Evolutionary conservation across 2,113 vertebrate species (phyloP).

Genomic region (Thamnophis sirtalis): DNA sequence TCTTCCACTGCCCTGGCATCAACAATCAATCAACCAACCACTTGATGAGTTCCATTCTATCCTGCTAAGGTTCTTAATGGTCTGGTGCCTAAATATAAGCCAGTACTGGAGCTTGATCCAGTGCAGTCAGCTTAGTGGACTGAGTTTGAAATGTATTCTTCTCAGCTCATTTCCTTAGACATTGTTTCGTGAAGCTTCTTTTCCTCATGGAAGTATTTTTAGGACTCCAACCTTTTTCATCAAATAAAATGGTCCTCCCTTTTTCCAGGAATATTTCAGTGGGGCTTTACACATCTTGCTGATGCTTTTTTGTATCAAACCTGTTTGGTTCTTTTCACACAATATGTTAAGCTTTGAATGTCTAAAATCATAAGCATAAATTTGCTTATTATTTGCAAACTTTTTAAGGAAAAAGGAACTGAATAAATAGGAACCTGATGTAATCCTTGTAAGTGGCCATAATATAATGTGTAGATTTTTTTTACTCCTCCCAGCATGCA

Average conservation of each 20-base stretch:
- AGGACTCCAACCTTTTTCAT: neutral
- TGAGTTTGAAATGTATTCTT: neutral
- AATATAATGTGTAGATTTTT: neutral
- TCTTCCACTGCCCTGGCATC: neutral
- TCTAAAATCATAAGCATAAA: neutral
- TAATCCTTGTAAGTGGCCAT: neutral
- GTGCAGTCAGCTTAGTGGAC: neutral
- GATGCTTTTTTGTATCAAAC: neutral
- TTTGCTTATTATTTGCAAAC: neutral
- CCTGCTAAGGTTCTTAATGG: neutral
- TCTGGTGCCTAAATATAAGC: neutral
- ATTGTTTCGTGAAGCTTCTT: neutral
- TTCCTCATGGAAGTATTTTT: neutral
- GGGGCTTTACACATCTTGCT: neutral
- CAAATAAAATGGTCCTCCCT: neutral
- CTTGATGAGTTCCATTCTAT: neutral
- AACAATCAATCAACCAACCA: neutral
- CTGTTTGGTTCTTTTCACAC: neutral
- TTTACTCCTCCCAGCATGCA: neutral
- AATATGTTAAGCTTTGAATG: neutral
- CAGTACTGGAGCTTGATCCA: neutral
- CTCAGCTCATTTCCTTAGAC: neutral
- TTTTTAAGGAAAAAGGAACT: no score
- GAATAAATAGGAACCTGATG: neutral
- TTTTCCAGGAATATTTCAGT: neutral